phyloP scores from a whole-genome alignment of 1,140 invertebrate genomes.

The Penaeus japonicus region DNA sequence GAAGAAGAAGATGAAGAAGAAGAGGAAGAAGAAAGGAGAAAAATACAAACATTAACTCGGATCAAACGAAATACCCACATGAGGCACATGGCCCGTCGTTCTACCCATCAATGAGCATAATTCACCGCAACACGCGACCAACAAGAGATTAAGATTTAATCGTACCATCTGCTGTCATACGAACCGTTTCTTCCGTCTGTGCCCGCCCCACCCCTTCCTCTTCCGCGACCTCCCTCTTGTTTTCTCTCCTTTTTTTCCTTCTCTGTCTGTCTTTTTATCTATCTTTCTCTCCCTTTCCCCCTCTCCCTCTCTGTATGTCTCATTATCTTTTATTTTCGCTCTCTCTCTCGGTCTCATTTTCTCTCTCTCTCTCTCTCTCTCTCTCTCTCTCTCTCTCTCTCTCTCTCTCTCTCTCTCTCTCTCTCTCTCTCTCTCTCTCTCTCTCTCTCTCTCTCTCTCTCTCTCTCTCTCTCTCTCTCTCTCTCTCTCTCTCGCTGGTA shows the following conservation, averaged over 20 bases:
- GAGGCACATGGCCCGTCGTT: no score
- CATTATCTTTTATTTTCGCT: not conserved
- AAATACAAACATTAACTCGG: not conserved
- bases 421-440: not conserved
- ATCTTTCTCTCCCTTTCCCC: not conserved
- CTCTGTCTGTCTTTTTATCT: not conserved
- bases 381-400: slow-evolving; percentile 11
- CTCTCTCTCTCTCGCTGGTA: not conserved
- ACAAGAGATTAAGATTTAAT: not conserved
- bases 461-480: not conserved
- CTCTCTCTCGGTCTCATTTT: not conserved
- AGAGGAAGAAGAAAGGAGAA: not conserved
- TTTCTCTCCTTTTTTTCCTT: not conserved
- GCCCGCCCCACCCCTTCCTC: not conserved
- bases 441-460: not conserved
- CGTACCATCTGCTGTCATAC: not conserved
- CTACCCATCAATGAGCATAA: no score
- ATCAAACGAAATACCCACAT: not conserved
- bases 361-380: not conserved
- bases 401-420: no score
- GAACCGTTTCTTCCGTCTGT: no score
- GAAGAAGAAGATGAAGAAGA: no score
- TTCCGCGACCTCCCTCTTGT: not conserved
- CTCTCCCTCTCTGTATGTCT: not conserved
- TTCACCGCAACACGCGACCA: no score